A percentile compares a stretch with the other conserved stretches of the same genome.
phyloP scores from a whole-genome alignment of 2,113 vertebrate genomes.

The Phaethornis superciliosus region DNA sequence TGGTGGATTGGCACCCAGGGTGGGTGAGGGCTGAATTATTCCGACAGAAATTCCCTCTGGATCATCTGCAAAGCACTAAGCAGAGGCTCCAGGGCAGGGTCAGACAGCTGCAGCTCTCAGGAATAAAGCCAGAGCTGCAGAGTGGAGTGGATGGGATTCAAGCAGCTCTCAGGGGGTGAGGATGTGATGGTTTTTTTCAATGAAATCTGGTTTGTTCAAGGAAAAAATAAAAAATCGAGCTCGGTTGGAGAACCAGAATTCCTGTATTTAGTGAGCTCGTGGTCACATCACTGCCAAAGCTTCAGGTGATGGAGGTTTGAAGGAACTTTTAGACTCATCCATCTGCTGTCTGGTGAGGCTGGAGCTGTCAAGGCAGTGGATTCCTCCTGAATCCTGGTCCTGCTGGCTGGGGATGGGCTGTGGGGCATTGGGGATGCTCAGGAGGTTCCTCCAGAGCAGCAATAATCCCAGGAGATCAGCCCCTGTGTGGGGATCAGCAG shows the following conservation, averaged over 20 bases:
- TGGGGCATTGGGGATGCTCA: accelerated
- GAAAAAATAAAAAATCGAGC: not conserved
- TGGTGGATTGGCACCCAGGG: accelerated
- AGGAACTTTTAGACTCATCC: not conserved
- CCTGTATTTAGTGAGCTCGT: accelerated
- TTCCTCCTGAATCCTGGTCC: not conserved
- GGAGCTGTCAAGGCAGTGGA: not conserved
- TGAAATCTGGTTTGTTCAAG: not conserved
- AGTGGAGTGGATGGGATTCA: not conserved
- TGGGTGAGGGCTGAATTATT: accelerated
- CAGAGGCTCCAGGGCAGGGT: not conserved
- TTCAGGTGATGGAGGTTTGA: not conserved
- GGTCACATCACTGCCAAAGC: accelerated
- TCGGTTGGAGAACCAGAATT: not conserved
- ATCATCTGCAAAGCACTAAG: not conserved
- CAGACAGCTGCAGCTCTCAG: accelerated
- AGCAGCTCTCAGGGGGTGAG: accelerated
- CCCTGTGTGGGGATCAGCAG: accelerated
- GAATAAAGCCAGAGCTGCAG: accelerated
- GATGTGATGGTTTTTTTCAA: not conserved
- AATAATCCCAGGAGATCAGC: not conserved
- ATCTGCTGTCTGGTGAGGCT: not conserved
- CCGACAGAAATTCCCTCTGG: accelerated
- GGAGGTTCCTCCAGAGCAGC: not conserved
- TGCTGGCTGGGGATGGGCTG: not conserved